Evolutionary conservation across 30 jellyfish, hydroid and myxozoan species (phyloP).

Genomic region (Chrysaora quinquecirrha): DNA sequence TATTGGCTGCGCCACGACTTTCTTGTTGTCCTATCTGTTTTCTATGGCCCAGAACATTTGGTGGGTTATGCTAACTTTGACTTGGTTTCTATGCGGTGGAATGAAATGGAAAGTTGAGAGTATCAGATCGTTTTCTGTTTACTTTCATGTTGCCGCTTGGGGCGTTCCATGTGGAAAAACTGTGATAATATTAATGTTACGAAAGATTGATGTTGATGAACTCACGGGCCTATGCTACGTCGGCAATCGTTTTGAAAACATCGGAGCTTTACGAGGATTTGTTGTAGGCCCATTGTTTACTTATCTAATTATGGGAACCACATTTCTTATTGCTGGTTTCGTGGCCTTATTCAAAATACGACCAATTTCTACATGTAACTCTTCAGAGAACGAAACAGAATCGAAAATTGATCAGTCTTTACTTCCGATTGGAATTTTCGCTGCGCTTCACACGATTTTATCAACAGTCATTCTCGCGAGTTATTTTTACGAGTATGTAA

Average conservation of each 20-base stretch:
- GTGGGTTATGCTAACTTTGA: slow-evolving; percentile 94
- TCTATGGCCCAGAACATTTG: slow-evolving; percentile 96
- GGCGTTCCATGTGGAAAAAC: slow-evolving; percentile 95
- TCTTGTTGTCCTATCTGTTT: slow-evolving; percentile 84
- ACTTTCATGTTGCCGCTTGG: slow-evolving; percentile 97
- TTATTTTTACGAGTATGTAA: slow-evolving; percentile 93
- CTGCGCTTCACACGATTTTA: slow-evolving; percentile 82
- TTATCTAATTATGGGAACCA: slow-evolving; percentile 87
- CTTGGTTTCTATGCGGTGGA: slow-evolving; percentile 96
- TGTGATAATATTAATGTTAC: slow-evolving; percentile 77
- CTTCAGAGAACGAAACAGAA: slow-evolving; percentile 46
- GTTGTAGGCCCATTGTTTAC: slow-evolving; percentile 96
- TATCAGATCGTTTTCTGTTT: slow-evolving; percentile 62
- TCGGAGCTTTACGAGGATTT: slow-evolving; percentile 90
- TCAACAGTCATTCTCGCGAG: slow-evolving; percentile 89
- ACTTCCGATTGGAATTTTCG: slow-evolving; percentile 78
- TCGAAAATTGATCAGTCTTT: slow-evolving; percentile 68
- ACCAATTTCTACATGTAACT: slow-evolving; percentile 53
- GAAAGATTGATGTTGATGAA: slow-evolving; percentile 96
- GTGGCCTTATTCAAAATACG: slow-evolving; percentile 79
- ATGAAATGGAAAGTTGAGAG: slow-evolving; percentile 91
- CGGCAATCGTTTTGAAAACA: slow-evolving; percentile 94
- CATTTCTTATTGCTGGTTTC: slow-evolving; percentile 88
- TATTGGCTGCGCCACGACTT: slow-evolving; percentile 96
- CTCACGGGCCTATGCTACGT: slow-evolving; percentile 95